These are phyloP conservation scores for Sorex fumeus DNA, from an alignment of 2,113 vertebrate species.

Conservation along the genomic window DNA sequence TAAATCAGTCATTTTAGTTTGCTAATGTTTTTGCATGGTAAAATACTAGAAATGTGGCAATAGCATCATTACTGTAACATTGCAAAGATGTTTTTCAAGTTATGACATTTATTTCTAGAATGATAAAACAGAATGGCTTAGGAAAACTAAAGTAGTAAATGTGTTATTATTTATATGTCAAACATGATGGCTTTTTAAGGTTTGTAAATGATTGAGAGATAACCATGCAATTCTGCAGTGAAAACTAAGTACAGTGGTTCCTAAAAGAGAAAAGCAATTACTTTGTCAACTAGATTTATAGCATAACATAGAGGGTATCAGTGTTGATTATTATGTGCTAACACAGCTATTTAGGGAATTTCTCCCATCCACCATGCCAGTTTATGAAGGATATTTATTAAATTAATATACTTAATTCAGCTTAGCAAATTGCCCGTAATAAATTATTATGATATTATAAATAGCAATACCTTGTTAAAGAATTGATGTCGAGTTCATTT, in stretches of 20 bases:
- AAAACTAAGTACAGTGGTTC: slow-evolving; percentile 4
- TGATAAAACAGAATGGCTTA: slow-evolving; percentile 26
- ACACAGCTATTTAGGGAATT: slow-evolving; percentile 26
- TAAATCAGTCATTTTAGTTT: background rate
- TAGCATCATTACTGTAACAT: background rate
- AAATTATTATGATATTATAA: background rate
- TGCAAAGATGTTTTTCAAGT: slow-evolving; percentile 50
- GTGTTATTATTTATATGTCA: slow-evolving; percentile 8
- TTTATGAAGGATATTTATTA: slow-evolving; percentile 48
- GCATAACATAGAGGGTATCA: background rate
- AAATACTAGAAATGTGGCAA: slow-evolving; percentile 7
- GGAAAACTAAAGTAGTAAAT: slow-evolving; percentile 19
- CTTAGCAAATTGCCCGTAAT: slow-evolving; percentile 30
- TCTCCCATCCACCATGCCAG: background rate
- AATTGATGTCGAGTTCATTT: background rate
- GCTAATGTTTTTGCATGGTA: background rate
- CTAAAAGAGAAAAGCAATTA: slow-evolving; percentile 54
- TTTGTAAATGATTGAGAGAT: slow-evolving; percentile 44
- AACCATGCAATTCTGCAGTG: slow-evolving; percentile 32
- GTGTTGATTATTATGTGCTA: background rate
- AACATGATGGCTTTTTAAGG: slow-evolving; percentile 39
- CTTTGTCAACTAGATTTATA: slow-evolving; percentile 56
- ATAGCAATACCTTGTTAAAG: slow-evolving; percentile 1
- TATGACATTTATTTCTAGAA: slow-evolving; percentile 43
- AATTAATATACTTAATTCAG: slow-evolving; percentile 27